These are phyloP conservation scores for Entomobrya proxima DNA, from an alignment of 2,888 invertebrate species.

Conservation along the genomic window DNA sequence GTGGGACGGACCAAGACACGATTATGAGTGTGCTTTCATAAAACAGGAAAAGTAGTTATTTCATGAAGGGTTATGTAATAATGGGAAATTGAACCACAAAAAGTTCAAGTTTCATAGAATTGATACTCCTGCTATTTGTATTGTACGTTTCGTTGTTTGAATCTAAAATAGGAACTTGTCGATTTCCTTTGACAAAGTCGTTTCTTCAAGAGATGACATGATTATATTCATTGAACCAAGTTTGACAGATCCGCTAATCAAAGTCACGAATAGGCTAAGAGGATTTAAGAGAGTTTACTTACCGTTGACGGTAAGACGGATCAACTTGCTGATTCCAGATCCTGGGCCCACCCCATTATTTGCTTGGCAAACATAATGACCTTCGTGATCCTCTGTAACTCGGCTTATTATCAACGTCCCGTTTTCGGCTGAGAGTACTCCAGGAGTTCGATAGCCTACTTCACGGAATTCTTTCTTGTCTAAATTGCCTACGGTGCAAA, in stretches of 20 bases:
- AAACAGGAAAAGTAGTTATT: neutral
- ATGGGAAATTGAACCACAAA: no score
- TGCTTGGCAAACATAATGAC: constrained; percentile 81
- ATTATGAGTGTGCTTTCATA: neutral
- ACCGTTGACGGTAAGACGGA: constrained; percentile 82
- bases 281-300: constrained; percentile 73
- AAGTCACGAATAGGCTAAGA: constrained; percentile 31
- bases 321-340: constrained; percentile 82
- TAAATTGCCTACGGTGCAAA: constrained; percentile 62
- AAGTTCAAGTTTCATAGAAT: no score
- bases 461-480: constrained; percentile 79
- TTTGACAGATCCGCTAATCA: neutral
- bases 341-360: constrained; percentile 82
- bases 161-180: no score
- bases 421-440: constrained; percentile 77
- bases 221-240: neutral
- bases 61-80: no score
- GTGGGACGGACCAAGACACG: neutral
- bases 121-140: no score
- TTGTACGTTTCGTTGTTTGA: no score
- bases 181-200: neutral
- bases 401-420: constrained; percentile 80
- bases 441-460: constrained; percentile 78
- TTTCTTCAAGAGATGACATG: constrained; percentile 1
- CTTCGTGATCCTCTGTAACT: constrained; percentile 80